Conservation (phyloP, 2,797 vertebrate species). For the Graptemys geographica region DNA sequence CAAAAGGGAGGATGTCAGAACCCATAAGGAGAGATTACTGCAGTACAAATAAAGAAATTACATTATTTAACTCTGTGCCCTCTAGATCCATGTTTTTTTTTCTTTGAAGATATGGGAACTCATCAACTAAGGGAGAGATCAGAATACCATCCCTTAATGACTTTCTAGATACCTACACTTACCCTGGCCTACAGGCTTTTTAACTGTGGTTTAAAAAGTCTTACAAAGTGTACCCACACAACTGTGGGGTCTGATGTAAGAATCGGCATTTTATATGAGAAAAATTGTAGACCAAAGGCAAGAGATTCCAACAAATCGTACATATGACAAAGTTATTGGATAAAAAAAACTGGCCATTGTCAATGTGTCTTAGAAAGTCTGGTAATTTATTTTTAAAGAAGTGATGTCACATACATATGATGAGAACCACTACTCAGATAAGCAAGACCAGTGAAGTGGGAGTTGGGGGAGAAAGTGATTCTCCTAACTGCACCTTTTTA, state of each 20-base stretch:
- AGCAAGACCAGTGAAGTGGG: background rate
- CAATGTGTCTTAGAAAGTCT: background rate
- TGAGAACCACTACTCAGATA: background rate
- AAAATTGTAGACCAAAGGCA: constrained; percentile 10
- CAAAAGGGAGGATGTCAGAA: background rate
- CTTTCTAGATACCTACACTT: background rate
- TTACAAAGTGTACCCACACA: background rate
- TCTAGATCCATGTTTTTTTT: background rate
- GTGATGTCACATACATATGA: background rate
- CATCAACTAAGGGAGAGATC: fast-evolving
- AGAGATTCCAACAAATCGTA: background rate
- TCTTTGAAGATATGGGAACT: background rate
- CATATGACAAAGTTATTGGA: background rate
- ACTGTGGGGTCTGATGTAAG: background rate
- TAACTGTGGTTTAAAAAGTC: background rate
- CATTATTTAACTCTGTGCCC: background rate
- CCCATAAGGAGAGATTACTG: fast-evolving
- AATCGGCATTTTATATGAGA: background rate
- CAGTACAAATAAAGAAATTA: background rate
- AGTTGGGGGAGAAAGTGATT: background rate
- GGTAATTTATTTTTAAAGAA: background rate
- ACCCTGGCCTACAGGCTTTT: background rate
- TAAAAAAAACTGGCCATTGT: background rate
- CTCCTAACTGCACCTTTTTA: background rate
- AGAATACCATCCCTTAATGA: background rate